Percentiles rank a stretch among this genome's conserved stretches.
Conservation (phyloP, 2,113 vertebrate species). For the Trinectes maculatus region DNA sequence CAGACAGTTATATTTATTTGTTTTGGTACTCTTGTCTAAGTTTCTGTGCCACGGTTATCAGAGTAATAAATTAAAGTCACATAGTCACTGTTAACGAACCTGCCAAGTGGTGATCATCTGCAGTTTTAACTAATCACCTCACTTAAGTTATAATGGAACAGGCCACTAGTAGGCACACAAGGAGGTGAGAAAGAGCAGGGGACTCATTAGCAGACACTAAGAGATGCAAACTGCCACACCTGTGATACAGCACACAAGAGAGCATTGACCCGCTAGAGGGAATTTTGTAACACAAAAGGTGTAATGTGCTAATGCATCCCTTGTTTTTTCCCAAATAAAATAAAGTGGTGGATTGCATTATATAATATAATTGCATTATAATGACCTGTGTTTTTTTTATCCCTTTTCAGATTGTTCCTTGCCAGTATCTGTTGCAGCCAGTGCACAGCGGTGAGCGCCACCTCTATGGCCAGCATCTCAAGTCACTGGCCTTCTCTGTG, state of each 20-base stretch:
- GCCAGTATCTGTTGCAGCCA: constrained; percentile 96
- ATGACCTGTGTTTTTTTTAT: not conserved
- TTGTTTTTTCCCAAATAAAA: not conserved
- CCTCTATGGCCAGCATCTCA: constrained; percentile 96
- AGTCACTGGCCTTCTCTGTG: constrained; percentile 96
- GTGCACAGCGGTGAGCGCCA: constrained; percentile 93
- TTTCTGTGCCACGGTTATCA: too few species aligned
- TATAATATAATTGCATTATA: too few species aligned
- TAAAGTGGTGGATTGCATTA: not conserved
- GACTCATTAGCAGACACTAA: constrained; percentile 54
- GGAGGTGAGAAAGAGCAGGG: constrained; percentile 36
- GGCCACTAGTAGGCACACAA: constrained; percentile 13
- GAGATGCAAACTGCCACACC: constrained; percentile 40
- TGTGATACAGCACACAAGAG: constrained; percentile 44
- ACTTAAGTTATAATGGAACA: constrained; percentile 14
- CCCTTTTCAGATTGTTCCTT: constrained; percentile 90
- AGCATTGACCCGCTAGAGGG: constrained; percentile 55
- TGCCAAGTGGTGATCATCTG: not conserved
- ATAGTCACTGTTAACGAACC: too few species aligned
- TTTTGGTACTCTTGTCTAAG: too few species aligned
- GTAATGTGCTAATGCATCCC: constrained; percentile 22
- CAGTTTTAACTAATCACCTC: not conserved
- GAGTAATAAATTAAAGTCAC: too few species aligned
- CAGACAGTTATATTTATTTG: too few species aligned
- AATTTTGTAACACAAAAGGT: constrained; percentile 28